Percentiles rank a stretch among this genome's conserved stretches.
phyloP scores from a whole-genome alignment of 2,113 vertebrate genomes.

The Dasyurus viverrinus region DNA sequence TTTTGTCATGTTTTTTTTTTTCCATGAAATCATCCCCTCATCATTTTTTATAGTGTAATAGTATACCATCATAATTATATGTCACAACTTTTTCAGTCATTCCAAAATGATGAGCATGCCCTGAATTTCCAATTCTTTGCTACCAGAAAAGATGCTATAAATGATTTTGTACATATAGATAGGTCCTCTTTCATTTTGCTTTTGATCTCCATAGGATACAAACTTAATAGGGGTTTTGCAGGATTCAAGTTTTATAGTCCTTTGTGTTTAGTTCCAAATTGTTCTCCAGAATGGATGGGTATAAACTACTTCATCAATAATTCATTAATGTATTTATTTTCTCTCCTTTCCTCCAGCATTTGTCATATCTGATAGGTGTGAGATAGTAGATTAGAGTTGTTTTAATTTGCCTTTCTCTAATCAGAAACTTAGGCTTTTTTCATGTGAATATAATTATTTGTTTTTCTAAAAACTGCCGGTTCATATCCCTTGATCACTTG shows the following conservation, averaged over 20 bases:
- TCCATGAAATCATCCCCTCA: too few species aligned
- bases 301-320: background rate
- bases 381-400: background rate
- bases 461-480: background rate
- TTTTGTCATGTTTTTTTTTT: too few species aligned
- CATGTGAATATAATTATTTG: background rate
- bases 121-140: background rate
- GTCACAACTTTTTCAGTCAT: background rate
- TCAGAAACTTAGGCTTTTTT: background rate
- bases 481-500: background rate
- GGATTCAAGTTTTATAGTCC: background rate
- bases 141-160: background rate
- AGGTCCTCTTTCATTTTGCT: background rate
- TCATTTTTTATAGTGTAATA: too few species aligned
- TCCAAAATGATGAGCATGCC: background rate
- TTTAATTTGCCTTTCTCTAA: background rate
- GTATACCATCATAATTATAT: background rate
- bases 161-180: background rate
- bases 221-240: background rate
- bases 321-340: background rate
- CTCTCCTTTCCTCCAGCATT: background rate
- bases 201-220: background rate
- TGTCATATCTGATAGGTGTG: background rate
- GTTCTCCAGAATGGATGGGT: background rate
- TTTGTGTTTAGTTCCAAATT: background rate